Base-by-base conservation (phyloP, 2,888 invertebrate genomes). In the Trissolcus japonicus region DNA sequence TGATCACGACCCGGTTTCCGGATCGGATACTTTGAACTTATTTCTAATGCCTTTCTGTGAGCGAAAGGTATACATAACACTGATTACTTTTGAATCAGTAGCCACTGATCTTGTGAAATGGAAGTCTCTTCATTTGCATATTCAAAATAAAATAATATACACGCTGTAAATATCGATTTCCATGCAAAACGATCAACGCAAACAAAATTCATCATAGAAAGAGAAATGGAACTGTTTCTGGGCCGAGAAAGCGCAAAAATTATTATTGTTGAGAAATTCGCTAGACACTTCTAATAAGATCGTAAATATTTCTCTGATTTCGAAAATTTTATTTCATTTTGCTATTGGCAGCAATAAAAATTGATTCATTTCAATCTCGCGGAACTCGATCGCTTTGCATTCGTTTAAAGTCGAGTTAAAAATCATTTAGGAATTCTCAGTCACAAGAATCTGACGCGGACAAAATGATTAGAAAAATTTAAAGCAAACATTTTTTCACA, bases 1-100 rank as follows among this genome's bases (percentile, higher is more conserved):
- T 82, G 79, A 76, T 81, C 85, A 81, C 85, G 86, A 87, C 88
- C 88, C 83, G 83, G 86, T 88, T 88, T 83, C 83, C 83, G 83
- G 82, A 79, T 71, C 74, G 69, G 73, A 71, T 69, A 83, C 78
- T 77, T 59, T 61, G 71, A 87, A 86, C 86, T 85, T 87, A 85
- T 76, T 63, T 74, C 74, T 72, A 74, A 59, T 51, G 69, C 46
- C 67, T 62, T 56, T 65, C 54, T 60, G 55, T 55, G 59, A 50
- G 61, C 54, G 55, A 61, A 65, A 68, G 56, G 54, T 68, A 67
- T 50, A 71, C 63, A 71, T 66, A 67, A 59, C 65, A 59, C 29
- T 55, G 63, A 69, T 69, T 68, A 66, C 56, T 54, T 65, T 46
- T 50, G 66, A 74, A 74, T 60, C 66, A 73, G 65, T 48, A 68